phyloP scores from a whole-genome alignment of 1,140 invertebrate genomes.

The Papilio polytes region DNA sequence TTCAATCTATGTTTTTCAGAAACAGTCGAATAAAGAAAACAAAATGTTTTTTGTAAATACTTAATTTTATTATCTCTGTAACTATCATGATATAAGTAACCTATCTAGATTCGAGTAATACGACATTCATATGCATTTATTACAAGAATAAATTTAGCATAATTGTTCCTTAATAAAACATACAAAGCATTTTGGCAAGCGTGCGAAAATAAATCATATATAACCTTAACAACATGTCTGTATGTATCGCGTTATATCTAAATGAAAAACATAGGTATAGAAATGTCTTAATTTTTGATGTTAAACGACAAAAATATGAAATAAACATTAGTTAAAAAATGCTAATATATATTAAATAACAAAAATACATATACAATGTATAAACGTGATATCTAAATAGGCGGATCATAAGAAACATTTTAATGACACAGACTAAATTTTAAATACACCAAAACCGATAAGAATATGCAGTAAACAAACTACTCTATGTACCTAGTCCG shows the following conservation, averaged over 20 bases:
- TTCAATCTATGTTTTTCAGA: background rate
- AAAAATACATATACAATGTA: background rate
- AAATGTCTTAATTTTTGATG: too few species aligned
- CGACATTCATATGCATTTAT: slow-evolving; percentile 78
- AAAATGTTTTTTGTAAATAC: slow-evolving; percentile 77
- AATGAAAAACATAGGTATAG: too few species aligned
- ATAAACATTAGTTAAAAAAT: background rate
- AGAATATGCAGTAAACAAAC: slow-evolving; percentile 19
- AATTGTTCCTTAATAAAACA: slow-evolving; percentile 44
- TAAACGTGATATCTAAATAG: background rate
- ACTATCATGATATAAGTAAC: slow-evolving; percentile 83
- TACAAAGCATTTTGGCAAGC: slow-evolving; percentile 55
- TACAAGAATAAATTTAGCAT: slow-evolving; percentile 81
- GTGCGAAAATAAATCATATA: slow-evolving; percentile 39
- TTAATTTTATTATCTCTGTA: slow-evolving; percentile 83
- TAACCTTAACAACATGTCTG: background rate
- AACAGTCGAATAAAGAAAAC: slow-evolving; percentile 57
- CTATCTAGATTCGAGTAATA: slow-evolving; percentile 80
- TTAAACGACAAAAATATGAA: background rate
- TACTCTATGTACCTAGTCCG: slow-evolving; percentile 33
- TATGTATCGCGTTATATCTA: background rate
- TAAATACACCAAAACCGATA: background rate
- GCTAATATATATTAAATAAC: background rate
- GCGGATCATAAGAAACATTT: slow-evolving; percentile 9
- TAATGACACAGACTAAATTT: slow-evolving; percentile 17